Evolutionary conservation across 2,113 vertebrate genomes (phyloP).

Genomic region (Pomatorhinus ruficollis): DNA sequence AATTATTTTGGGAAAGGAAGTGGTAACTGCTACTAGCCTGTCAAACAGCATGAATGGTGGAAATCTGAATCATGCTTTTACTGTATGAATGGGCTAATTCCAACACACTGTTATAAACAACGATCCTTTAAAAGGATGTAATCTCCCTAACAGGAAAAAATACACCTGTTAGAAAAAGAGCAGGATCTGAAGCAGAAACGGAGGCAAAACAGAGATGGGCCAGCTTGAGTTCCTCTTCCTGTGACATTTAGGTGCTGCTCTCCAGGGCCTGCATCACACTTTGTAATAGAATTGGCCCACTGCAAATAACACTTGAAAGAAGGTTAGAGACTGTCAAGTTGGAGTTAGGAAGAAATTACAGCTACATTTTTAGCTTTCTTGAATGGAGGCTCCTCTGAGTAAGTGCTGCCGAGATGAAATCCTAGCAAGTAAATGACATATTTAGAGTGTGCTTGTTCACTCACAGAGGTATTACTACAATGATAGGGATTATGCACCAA

Average conservation of each 20-base stretch:
- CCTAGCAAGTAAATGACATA: background rate
- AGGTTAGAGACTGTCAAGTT: background rate
- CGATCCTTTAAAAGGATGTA: background rate
- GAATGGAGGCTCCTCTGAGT: background rate
- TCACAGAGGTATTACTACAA: background rate
- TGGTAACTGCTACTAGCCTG: constrained; percentile 34
- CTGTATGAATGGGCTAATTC: constrained; percentile 4
- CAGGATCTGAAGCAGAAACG: background rate
- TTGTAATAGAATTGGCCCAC: background rate
- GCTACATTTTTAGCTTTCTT: background rate
- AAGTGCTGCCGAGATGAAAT: background rate
- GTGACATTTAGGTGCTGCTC: background rate
- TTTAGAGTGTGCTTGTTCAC: background rate
- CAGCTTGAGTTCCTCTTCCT: background rate
- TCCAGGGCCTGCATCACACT: background rate
- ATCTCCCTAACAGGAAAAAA: background rate
- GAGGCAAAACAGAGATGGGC: background rate
- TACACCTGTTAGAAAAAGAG: background rate
- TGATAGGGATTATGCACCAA: background rate
- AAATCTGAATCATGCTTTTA: constrained; percentile 33
- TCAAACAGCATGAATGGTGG: constrained; percentile 21
- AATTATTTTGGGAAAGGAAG: constrained; percentile 54
- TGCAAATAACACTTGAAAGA: background rate
- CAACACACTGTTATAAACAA: background rate
- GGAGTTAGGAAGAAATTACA: background rate